phyloP scores from a whole-genome alignment of 2,113 vertebrate species.

The Thermophis baileyi region DNA sequence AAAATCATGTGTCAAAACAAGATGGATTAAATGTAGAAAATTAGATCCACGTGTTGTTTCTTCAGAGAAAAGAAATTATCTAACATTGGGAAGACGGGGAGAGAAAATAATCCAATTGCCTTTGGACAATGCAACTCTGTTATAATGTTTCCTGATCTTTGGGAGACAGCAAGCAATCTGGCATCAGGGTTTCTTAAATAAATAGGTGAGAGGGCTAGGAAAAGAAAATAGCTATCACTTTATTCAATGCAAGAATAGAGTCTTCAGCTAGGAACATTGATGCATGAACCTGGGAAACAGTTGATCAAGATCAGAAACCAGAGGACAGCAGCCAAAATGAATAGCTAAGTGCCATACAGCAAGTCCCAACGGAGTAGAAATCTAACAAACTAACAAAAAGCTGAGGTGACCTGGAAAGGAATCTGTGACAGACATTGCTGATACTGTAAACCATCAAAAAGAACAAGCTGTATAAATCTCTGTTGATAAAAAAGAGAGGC shows the following conservation, averaged over 20 bases:
- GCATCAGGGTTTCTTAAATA: neutral
- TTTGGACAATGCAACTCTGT: neutral
- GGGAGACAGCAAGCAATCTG: neutral
- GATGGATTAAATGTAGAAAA: neutral
- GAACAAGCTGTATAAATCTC: neutral
- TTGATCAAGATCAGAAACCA: neutral
- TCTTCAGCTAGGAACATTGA: neutral
- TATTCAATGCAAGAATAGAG: neutral
- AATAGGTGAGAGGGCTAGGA: neutral
- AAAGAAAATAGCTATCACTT: neutral
- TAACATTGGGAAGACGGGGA: neutral
- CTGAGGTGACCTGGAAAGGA: neutral
- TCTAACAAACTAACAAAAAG: neutral
- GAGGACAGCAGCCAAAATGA: neutral
- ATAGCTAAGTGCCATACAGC: neutral
- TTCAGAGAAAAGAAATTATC: neutral
- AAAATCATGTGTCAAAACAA: neutral
- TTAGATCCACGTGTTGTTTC: neutral
- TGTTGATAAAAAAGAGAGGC: neutral
- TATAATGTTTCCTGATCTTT: neutral
- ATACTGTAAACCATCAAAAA: neutral
- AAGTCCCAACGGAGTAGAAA: neutral
- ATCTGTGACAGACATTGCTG: neutral
- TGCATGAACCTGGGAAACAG: neutral
- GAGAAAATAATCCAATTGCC: slow-evolving; percentile 22